A percentile compares a stretch with the other conserved stretches of the same genome.
These are phyloP conservation scores for Rhineura floridana DNA, from an alignment of 2,113 vertebrate genomes.

Conservation along the genomic window DNA sequence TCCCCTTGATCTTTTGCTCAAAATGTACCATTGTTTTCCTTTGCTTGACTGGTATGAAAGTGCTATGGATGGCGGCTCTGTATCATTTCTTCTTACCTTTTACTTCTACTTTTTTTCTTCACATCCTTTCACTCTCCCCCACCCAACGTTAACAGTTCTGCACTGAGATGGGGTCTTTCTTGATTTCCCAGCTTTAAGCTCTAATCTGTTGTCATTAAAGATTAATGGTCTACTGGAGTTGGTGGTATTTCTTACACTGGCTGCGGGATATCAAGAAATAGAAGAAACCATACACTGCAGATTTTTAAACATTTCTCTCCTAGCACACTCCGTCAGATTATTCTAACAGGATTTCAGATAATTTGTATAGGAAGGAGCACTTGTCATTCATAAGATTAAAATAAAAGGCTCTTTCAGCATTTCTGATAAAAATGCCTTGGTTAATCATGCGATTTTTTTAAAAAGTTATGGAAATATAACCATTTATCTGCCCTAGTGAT, in stretches of 20 bases:
- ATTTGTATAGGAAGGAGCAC: background rate
- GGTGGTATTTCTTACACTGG: background rate
- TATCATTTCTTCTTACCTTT: background rate
- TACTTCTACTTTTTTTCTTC: background rate
- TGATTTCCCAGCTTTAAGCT: background rate
- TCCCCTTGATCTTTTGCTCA: conserved; percentile 62
- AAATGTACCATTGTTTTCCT: conserved; percentile 46
- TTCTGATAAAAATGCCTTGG: conserved; percentile 32
- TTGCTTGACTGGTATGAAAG: conserved; percentile 40
- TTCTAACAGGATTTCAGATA: conserved; percentile 30
- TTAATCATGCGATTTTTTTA: conserved; percentile 26
- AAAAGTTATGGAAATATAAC: background rate
- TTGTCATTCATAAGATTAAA: background rate
- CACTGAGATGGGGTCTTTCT: no score
- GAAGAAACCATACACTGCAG: background rate
- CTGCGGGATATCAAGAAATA: background rate
- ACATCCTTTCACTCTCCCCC: background rate
- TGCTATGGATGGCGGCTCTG: background rate
- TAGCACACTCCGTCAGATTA: conserved; percentile 11
- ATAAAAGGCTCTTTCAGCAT: background rate
- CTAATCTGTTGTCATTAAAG: background rate
- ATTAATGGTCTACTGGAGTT: background rate
- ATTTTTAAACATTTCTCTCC: background rate
- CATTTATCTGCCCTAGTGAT: background rate
- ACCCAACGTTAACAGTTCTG: background rate